These are phyloP conservation scores for Todiramphus chloris DNA, from an alignment of 2,113 vertebrate genomes.

Conservation along the genomic window DNA sequence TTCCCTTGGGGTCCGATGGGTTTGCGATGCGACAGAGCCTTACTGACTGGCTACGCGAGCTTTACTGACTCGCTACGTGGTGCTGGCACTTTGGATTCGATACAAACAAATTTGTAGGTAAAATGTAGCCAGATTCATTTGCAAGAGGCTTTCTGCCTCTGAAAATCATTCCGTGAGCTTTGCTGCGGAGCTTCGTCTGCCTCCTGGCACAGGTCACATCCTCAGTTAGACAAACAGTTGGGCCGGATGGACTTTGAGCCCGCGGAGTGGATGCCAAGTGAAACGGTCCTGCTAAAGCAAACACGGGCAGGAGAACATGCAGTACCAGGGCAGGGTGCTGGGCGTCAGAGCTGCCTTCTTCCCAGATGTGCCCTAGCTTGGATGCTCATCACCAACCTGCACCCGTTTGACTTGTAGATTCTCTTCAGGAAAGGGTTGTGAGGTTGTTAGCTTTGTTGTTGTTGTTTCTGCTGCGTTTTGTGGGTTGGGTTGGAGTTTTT, in stretches of 20 bases:
- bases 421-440: not conserved
- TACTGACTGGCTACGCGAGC: not conserved
- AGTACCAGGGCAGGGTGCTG: not conserved
- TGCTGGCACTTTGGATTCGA: not conserved
- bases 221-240: not conserved
- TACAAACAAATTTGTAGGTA: not conserved
- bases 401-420: rapidly evolving
- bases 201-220: not conserved
- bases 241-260: not conserved
- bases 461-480: too few relatives aligned
- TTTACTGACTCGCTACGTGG: conserved; percentile 3
- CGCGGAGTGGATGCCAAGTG: not conserved
- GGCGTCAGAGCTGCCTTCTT: not conserved
- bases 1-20: not conserved
- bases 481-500: too few relatives aligned
- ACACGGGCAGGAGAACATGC: not conserved
- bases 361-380: rapidly evolving
- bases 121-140: not conserved
- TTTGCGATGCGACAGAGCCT: not conserved
- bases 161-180: not conserved
- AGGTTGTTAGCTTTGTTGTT: too few relatives aligned
- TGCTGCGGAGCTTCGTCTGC: not conserved
- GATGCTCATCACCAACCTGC: not conserved
- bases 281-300: conserved; percentile 1
- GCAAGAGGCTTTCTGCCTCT: not conserved